These are phyloP conservation scores for Drosophila orosa DNA, from an alignment of 1,140 invertebrate genomes.

Conservation along the genomic window DNA sequence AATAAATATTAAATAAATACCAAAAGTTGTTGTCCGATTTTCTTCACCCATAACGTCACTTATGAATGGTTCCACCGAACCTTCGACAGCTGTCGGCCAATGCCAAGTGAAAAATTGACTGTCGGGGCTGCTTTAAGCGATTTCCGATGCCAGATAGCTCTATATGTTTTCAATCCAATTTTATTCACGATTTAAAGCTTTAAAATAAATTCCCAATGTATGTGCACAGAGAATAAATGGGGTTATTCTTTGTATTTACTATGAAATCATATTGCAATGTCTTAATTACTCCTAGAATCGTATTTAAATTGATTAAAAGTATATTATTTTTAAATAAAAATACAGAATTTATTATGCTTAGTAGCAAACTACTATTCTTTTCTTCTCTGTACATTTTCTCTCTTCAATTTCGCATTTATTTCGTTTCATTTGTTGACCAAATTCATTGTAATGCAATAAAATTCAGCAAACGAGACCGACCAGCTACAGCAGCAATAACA, in stretches of 20 bases:
- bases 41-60: constrained; percentile 2
- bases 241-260: neutral
- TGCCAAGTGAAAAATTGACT: constrained; percentile 62
- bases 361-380: neutral
- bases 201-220: neutral
- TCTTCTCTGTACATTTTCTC: constrained; percentile 1
- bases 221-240: neutral
- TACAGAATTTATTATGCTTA: neutral
- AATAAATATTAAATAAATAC: constrained; percentile 51
- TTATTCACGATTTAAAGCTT: neutral
- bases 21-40: constrained; percentile 21
- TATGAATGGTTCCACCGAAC: constrained; percentile 13
- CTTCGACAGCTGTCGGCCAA: constrained; percentile 61
- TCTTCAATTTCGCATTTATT: constrained; percentile 27
- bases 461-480: constrained; percentile 39
- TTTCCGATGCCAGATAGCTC: constrained; percentile 55
- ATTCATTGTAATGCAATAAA: constrained; percentile 75
- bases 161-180: constrained; percentile 3
- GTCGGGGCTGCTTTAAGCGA: constrained; percentile 57
- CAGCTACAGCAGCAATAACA: constrained; percentile 49
- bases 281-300: neutral
- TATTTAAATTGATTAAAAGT: neutral
- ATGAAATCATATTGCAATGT: neutral
- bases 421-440: constrained; percentile 63
- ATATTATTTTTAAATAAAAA: too few species aligned